phyloP scores from a whole-genome alignment of 2,113 vertebrate genomes.

The Elaphurus davidianus region DNA sequence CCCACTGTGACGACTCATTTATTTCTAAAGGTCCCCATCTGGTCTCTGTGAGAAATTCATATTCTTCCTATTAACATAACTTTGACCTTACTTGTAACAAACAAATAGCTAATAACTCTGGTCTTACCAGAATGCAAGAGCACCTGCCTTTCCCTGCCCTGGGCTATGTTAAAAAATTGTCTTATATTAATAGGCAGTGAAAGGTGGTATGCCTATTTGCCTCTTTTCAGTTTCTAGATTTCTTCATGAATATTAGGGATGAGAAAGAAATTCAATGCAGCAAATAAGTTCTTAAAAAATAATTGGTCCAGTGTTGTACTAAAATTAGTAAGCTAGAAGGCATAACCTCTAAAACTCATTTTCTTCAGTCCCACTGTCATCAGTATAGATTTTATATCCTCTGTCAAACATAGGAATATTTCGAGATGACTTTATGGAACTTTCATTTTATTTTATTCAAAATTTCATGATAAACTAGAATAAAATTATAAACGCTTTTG shows the following conservation, averaged over 20 bases:
- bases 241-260: neutral
- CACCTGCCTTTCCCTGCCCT: slow-evolving; percentile 30
- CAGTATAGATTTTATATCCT: neutral
- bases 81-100: slow-evolving; percentile 69
- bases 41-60: slow-evolving; percentile 64
- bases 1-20: slow-evolving; percentile 61
- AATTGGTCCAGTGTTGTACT: neutral
- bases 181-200: slow-evolving; percentile 43
- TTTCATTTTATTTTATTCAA: neutral
- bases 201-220: neutral
- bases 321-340: neutral
- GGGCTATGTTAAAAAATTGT: slow-evolving; percentile 52
- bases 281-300: neutral
- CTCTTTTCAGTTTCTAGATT: slow-evolving; percentile 9
- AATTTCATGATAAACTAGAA: neutral
- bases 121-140: slow-evolving; percentile 45
- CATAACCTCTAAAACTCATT: neutral
- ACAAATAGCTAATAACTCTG: slow-evolving; percentile 66
- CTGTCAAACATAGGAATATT: neutral
- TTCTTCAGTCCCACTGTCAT: neutral
- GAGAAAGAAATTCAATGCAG: neutral
- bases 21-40: slow-evolving; percentile 71
- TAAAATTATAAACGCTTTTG: neutral
- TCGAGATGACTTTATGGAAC: neutral
- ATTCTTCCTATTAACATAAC: slow-evolving; percentile 69